Base-by-base conservation (phyloP, 2,797 vertebrate species). In the Oophaga sylvatica region DNA sequence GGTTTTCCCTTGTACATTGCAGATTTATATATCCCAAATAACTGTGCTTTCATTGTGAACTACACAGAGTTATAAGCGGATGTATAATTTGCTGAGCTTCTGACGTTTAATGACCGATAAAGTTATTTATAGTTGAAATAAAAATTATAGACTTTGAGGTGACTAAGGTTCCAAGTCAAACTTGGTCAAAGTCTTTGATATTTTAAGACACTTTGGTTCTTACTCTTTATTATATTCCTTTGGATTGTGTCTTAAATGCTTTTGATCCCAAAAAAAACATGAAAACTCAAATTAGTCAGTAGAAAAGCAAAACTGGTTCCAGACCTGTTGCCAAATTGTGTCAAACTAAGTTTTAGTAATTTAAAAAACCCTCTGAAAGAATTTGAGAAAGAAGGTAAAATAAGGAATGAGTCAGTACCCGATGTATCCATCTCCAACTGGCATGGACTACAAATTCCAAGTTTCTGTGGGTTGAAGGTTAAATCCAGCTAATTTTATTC, bases 201-300 rank as follows among this genome's bases (percentile, higher is more conserved):
- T 86, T 75, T 65, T 68, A 81, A 31, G n/a, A 56, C 79, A 35
- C 68, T 87, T 57, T 81, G 63, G 67, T 86, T 71, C 29, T 70
- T 86, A 15, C 41, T 26, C 56, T 77, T 53, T 82, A 45, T 26
- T 65, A 59, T 77, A 81, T 63, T 57, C 56, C 13, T 13, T 35
- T 76, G 80, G 86, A 82, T 82, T 67, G 86, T 19, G 70, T 82
- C 57, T 76, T 67, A 53, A 77, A 82, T 56, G 59, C 22, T 83
- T 41, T n/a, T 16, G n/a, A 56, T 45, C 59, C 86, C 84, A 86
- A 86, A 70, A 59, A 29, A 87, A 87, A 83, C 62, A 77, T 19
- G 31, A 77, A 83, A 87, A 77, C 45, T 83, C 76, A 62, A 87
- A 87, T 81, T 80, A 76, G 45, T 82, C 86, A 67, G 77, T 87